A percentile compares a stretch with the other conserved stretches of the same genome.
Conservation (phyloP, 1,140 invertebrate genomes). For the Drosophila auraria region DNA sequence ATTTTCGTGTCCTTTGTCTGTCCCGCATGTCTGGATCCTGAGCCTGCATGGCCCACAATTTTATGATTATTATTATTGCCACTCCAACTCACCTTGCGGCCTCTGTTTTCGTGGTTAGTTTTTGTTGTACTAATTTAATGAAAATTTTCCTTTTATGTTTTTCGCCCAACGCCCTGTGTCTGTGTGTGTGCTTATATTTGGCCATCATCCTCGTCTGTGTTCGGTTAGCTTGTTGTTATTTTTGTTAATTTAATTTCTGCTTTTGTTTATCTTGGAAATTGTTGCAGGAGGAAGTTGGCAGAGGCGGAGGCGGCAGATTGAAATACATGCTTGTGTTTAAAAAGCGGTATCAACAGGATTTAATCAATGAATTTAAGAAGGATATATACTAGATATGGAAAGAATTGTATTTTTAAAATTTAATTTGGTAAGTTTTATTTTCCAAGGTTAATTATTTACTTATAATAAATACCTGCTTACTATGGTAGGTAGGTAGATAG, state of each 20-base stretch:
- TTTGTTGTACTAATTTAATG: slow-evolving; percentile 71
- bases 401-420: too few relatives aligned
- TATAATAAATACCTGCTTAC: too few relatives aligned
- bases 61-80: slow-evolving; percentile 67
- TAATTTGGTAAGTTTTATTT: not conserved
- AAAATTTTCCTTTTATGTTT: slow-evolving; percentile 60
- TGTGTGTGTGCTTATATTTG: slow-evolving; percentile 16
- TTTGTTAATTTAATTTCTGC: slow-evolving; percentile 46
- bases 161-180: not conserved
- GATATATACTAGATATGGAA: not conserved
- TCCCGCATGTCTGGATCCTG: slow-evolving; percentile 18
- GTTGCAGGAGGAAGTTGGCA: slow-evolving; percentile 3
- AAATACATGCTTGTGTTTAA: slow-evolving; percentile 1
- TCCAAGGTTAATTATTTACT: too few relatives aligned
- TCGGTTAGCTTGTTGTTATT: slow-evolving; percentile 37
- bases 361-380: not conserved
- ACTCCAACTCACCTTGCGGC: slow-evolving; percentile 32
- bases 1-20: slow-evolving; percentile 57
- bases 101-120: slow-evolving; percentile 59
- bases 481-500: too few relatives aligned
- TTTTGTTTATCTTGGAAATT: slow-evolving; percentile 50
- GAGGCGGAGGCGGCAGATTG: not conserved
- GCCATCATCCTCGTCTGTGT: slow-evolving; percentile 13
- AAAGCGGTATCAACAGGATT: slow-evolving; percentile 1
- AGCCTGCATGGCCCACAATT: slow-evolving; percentile 41